These are phyloP conservation scores for Seira sanloemensis DNA, from an alignment of 2,888 invertebrate species.

Conservation along the genomic window DNA sequence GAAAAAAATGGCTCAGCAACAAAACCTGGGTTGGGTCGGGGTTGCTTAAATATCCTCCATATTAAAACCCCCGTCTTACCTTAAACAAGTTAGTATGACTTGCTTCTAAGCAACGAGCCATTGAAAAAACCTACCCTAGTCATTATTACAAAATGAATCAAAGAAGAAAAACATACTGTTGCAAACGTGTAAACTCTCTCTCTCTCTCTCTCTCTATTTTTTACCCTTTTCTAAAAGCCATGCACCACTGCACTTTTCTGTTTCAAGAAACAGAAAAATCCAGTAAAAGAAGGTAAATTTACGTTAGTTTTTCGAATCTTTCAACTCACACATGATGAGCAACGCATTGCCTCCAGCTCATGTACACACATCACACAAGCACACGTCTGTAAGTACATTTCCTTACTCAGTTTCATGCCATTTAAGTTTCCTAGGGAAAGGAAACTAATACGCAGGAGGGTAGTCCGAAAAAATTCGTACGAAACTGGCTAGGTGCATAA, in stretches of 20 bases:
- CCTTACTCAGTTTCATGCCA: too few relatives aligned
- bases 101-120: constrained; percentile 53
- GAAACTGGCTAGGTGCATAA: neutral
- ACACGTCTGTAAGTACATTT: too few relatives aligned
- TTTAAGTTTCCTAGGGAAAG: too few relatives aligned
- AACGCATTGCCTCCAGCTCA: too few relatives aligned
- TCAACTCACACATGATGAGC: too few relatives aligned
- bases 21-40: constrained; percentile 12
- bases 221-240: neutral
- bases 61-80: neutral
- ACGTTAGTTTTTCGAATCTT: too few relatives aligned
- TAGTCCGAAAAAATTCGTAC: neutral
- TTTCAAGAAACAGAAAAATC: neutral
- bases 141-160: constrained; percentile 2
- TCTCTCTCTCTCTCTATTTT: constrained; percentile 17
- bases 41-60: constrained; percentile 5
- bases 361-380: too few relatives aligned
- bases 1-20: constrained; percentile 18
- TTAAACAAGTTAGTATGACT: constrained; percentile 15
- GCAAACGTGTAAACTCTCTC: constrained; percentile 33
- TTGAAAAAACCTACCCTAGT: neutral
- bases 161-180: constrained; percentile 17
- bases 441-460: too few relatives aligned
- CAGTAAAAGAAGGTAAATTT: too few relatives aligned
- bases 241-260: neutral